phyloP scores from a whole-genome alignment of 2,797 vertebrate genomes.

The Lindbergichthys nudifrons region DNA sequence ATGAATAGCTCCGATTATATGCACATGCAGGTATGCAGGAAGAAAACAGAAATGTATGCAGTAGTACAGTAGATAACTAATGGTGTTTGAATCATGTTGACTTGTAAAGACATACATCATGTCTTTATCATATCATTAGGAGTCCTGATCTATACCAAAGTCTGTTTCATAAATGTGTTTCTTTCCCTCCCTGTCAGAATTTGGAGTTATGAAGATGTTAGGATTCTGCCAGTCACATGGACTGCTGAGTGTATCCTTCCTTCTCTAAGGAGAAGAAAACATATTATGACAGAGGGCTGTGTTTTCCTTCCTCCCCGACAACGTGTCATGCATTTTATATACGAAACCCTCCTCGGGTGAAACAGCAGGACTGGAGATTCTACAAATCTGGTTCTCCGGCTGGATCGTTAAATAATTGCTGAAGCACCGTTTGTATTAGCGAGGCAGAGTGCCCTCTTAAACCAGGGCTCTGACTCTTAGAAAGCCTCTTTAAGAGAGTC shows the following conservation, averaged over 20 bases:
- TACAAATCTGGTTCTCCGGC: conserved; percentile 34
- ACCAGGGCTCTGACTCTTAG: conserved; percentile 53
- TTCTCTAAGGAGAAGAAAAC: conserved; percentile 37
- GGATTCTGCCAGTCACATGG: conserved; percentile 56
- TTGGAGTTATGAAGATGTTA: conserved; percentile 61
- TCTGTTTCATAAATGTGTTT: conserved; percentile 31
- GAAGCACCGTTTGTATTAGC: conserved; percentile 55
- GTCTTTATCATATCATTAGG: conserved; percentile 12
- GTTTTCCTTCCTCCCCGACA: conserved; percentile 49
- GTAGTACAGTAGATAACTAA: conserved; percentile 14
- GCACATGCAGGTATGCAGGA: neutral
- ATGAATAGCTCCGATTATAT: conserved; percentile 19
- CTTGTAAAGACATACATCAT: conserved; percentile 20
- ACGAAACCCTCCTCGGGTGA: conserved; percentile 40
- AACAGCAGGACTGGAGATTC: conserved; percentile 36
- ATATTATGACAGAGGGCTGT: conserved; percentile 59
- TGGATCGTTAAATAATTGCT: conserved; percentile 58
- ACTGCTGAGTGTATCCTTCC: conserved; percentile 55
- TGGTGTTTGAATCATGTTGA: conserved; percentile 11
- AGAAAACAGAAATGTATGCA: conserved; percentile 5
- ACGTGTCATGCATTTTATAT: conserved; percentile 52
- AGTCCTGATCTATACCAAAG: neutral
- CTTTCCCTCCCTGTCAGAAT: conserved; percentile 39
- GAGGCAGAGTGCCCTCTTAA: conserved; percentile 37
- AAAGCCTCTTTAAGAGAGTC: conserved; percentile 50